These are phyloP conservation scores for Drosophila ochracea DNA, from an alignment of 2,888 invertebrate genomes.

Conservation along the genomic window DNA sequence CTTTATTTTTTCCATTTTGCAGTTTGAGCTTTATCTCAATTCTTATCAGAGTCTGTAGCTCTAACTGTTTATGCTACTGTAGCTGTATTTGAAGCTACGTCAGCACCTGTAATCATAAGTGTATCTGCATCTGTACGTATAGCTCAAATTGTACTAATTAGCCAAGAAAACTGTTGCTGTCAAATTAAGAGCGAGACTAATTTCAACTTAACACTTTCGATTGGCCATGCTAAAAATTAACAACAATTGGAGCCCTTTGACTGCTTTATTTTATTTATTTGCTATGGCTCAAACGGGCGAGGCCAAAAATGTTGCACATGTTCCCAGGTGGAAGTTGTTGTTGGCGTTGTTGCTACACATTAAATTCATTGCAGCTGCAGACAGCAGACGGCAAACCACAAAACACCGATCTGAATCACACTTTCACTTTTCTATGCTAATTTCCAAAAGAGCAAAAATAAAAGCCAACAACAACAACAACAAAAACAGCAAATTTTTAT, in stretches of 20 bases:
- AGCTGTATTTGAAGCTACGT: neutral
- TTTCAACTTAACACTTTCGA: slow-evolving; percentile 2
- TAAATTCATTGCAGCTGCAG: slow-evolving; percentile 75
- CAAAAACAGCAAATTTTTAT: slow-evolving; percentile 25
- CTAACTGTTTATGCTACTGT: neutral
- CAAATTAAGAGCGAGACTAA: slow-evolving; percentile 1
- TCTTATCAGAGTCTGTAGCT: neutral
- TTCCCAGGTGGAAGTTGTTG: slow-evolving; percentile 37
- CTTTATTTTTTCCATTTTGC: neutral
- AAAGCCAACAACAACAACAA: slow-evolving; percentile 18
- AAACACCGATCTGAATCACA: slow-evolving; percentile 55
- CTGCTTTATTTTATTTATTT: slow-evolving; percentile 33
- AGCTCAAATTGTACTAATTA: neutral
- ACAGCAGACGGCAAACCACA: slow-evolving; percentile 17
- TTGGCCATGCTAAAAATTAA: slow-evolving; percentile 35
- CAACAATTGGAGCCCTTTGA: slow-evolving; percentile 64
- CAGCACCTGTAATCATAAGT: neutral
- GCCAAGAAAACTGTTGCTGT: neutral
- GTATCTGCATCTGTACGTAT: neutral
- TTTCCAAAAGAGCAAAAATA: slow-evolving; percentile 46
- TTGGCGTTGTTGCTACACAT: slow-evolving; percentile 55
- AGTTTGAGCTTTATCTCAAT: neutral
- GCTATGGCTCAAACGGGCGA: slow-evolving; percentile 38
- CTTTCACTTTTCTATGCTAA: slow-evolving; percentile 76
- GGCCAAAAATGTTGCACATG: slow-evolving; percentile 63